These are phyloP conservation scores for Numenius arquata DNA, from an alignment of 2,113 vertebrate genomes.

Conservation along the genomic window DNA sequence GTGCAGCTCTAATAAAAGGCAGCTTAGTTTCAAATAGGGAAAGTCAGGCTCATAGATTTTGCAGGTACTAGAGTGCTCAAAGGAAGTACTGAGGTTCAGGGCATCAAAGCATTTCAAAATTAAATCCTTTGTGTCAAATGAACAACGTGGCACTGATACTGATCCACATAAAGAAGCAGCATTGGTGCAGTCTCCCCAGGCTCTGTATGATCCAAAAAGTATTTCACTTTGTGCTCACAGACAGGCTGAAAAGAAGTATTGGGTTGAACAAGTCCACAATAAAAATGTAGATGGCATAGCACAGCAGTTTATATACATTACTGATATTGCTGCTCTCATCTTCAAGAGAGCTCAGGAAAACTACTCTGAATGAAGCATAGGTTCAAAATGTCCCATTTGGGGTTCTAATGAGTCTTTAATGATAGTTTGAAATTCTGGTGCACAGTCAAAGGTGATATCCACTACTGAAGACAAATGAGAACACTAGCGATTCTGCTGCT, in stretches of 20 bases:
- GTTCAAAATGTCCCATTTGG: not conserved
- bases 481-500: not conserved
- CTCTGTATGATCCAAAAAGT: not conserved
- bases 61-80: not conserved
- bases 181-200: not conserved
- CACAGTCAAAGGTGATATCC: not conserved
- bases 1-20: not conserved
- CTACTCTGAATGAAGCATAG: not conserved
- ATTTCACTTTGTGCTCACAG: not conserved
- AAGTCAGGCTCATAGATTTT: not conserved
- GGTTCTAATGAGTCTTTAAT: constrained; percentile 36
- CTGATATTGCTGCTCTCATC: not conserved
- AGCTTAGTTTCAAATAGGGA: not conserved
- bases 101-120: not conserved
- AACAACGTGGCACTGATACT: not conserved
- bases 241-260: not conserved
- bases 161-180: not conserved
- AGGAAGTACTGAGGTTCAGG: not conserved
- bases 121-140: not conserved
- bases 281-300: not conserved
- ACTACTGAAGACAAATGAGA: constrained; percentile 6
- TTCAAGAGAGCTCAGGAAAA: not conserved
- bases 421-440: not conserved
- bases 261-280: not conserved
- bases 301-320: constrained; percentile 1